Base-by-base conservation (phyloP, 2,888 invertebrate genomes). In the Salticus scenicus region DNA sequence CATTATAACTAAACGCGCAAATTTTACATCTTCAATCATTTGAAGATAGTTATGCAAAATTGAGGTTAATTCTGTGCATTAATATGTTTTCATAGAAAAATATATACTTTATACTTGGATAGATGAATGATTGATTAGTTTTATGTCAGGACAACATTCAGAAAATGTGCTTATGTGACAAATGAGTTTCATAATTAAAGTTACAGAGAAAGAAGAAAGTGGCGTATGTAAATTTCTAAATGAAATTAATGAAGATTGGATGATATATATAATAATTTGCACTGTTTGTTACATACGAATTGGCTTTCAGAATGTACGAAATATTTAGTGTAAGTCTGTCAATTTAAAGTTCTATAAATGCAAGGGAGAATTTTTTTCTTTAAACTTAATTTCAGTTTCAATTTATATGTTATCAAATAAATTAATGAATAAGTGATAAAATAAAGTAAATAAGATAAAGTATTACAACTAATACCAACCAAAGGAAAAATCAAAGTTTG, bases 111-210 rank as follows among this genome's bases (percentile, higher is more conserved):
- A 20, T 24, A 17, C 12, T 20, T 57, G n/a, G 57, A 57, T 24
- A 57, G 57, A 20, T 57, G 57, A 57, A 57, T 24, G 57, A 57
- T 57, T 57, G 57, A 57, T 57, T 57, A 12, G 57, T 20, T 57
- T 4, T 17, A 24, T 57, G 57, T 57, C 57, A 24, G 5, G 57
- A 57, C 24, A 24, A 17, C 57, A 57, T 24, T 57, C 17, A 24
- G 57, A 24, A 57, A 57, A 57, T n/a, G 57, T 24, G 24, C 20
- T 2, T 4, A 5, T 57, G 24, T 57, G 57, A 57, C 57, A 57
- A 57, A 57, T 57, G 57, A 7, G 57, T 57, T 57, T 57, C 57
- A 24, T 57, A 57, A 57, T 57, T 57, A 57, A 24, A 2, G 12
- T 24, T 57, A 24, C 57, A 24, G 5, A 24, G 20, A 4, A 57